Percentiles rank a stretch among this genome's conserved stretches.
Evolutionary conservation across 1,140 invertebrate species (phyloP).

Genomic region (Meloidogyne floridensis): DNA sequence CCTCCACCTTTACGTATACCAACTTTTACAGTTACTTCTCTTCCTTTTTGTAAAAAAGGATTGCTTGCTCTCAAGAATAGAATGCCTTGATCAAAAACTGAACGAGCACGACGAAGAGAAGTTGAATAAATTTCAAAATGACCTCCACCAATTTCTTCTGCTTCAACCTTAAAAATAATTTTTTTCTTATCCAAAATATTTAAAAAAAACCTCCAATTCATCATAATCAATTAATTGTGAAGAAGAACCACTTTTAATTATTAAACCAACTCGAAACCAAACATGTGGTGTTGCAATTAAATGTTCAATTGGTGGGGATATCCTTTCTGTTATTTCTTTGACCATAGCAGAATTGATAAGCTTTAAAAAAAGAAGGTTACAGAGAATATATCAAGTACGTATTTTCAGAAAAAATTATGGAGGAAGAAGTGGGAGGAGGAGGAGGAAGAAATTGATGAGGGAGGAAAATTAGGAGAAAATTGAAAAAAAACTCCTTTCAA

Average conservation of each 20-base stretch:
- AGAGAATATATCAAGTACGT: too few relatives aligned
- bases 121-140: constrained; percentile 57
- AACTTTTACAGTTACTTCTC: constrained; percentile 54
- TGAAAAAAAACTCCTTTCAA: too few relatives aligned
- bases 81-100: constrained; percentile 61
- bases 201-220: constrained; percentile 49
- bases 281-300: constrained; percentile 47
- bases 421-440: too few relatives aligned
- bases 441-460: too few relatives aligned
- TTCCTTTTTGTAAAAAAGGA: constrained; percentile 43
- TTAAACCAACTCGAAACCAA: constrained; percentile 60
- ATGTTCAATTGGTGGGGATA: constrained; percentile 47
- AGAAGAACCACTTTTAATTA: constrained; percentile 37
- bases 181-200: background rate
- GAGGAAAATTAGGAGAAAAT: too few relatives aligned
- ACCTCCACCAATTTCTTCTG: constrained; percentile 53
- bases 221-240: constrained; percentile 45
- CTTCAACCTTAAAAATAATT: constrained; percentile 43
- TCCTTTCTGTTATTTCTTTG: constrained; percentile 37
- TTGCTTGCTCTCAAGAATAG: constrained; percentile 61
- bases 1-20: constrained; percentile 47
- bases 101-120: constrained; percentile 56
- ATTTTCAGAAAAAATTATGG: too few relatives aligned
- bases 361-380: constrained; percentile 24
- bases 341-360: constrained; percentile 52